Evolutionary conservation across 2,113 vertebrate genomes (phyloP), one percentile per base, ranked within the genome.

Genomic region (Dolichotis patagonum): DNA sequence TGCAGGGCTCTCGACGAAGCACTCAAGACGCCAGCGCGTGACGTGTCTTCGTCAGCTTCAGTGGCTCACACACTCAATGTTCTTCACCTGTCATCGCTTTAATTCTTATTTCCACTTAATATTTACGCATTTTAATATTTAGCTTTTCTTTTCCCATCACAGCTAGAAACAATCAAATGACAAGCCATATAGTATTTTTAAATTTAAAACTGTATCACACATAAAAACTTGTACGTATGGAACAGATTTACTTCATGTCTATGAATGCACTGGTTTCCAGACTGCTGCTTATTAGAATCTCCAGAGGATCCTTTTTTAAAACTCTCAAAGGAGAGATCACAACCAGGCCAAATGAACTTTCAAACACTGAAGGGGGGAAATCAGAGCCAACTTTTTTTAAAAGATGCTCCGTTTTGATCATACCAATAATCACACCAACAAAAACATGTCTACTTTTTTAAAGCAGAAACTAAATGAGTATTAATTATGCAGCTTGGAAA

Each of bases 391-490:
- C 43, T 63, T n/a, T 62, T 30, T 28, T 96, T 93, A 16, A 41
- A 90, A 80, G 56, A 80, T 65, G 30, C 24, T 75, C 71, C 75
- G 7, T 4, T 84, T 94, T 96, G 35, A 89, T 26, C 83, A 1
- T 58, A 81, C 89, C 46, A 82, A 80, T 63, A 90, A 73, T 56
- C 62, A 41, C 1, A 65, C n/a, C n/a, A 83, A 60, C 77, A 92
- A 82, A 97, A 83, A 32, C 8, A 3, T 52, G 7, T 65, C 17
- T 63, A 43, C n/a, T 54, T 58, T 67, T 63, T 49, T 63, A 80
- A 86, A 71, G 32, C 19, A 69, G 0, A 87, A 96, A 82, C 58
- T 91, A 85, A 90, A 85, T 82, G 35, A 94, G 67, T 49, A 85
- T 60, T 49, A 90, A 84, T 69, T 43, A 88, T 52, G 52, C 14